Percentiles rank a stretch among this genome's conserved stretches.
These are phyloP conservation scores for Ophion costatus DNA, from an alignment of 2,888 invertebrate genomes.

Conservation along the genomic window DNA sequence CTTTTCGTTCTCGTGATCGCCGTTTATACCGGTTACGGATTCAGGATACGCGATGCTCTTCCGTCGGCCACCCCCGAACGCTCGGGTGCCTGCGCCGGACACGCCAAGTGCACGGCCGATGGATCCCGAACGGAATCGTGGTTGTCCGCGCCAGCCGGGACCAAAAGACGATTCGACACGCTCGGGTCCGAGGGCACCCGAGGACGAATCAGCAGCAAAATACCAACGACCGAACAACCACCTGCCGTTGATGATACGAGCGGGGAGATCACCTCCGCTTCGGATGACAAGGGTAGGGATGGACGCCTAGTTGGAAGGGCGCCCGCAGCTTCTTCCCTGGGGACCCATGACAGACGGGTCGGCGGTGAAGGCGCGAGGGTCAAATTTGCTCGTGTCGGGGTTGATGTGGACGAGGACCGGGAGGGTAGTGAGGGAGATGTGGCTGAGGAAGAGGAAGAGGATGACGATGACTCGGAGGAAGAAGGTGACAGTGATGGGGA, in stretches of 20 bases:
- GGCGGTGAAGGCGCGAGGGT: slow-evolving; percentile 7
- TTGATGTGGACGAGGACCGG: slow-evolving; percentile 15
- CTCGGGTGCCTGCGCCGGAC: slow-evolving; percentile 53
- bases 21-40: slow-evolving; percentile 76
- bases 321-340: slow-evolving; percentile 10
- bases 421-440: slow-evolving; percentile 25
- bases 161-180: slow-evolving; percentile 53
- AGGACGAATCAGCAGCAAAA: slow-evolving; percentile 68
- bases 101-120: slow-evolving; percentile 72
- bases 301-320: background rate
- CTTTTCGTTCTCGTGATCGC: slow-evolving; percentile 73
- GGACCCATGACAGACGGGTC: slow-evolving; percentile 25
- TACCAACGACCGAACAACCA: slow-evolving; percentile 69
- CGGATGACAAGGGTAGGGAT: slow-evolving; percentile 9
- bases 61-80: slow-evolving; percentile 51
- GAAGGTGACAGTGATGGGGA: slow-evolving; percentile 72
- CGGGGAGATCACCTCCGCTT: background rate
- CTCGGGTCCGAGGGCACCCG: slow-evolving; percentile 52
- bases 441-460: slow-evolving; percentile 44
- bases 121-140: slow-evolving; percentile 39
- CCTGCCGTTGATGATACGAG: slow-evolving; percentile 72
- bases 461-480: slow-evolving; percentile 75
- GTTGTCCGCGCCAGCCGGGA: slow-evolving; percentile 16
- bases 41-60: slow-evolving; percentile 77
- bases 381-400: slow-evolving; percentile 27